These are phyloP conservation scores for Macaca mulatta DNA, from an alignment of 2,113 vertebrate genomes.

Conservation along the genomic window DNA sequence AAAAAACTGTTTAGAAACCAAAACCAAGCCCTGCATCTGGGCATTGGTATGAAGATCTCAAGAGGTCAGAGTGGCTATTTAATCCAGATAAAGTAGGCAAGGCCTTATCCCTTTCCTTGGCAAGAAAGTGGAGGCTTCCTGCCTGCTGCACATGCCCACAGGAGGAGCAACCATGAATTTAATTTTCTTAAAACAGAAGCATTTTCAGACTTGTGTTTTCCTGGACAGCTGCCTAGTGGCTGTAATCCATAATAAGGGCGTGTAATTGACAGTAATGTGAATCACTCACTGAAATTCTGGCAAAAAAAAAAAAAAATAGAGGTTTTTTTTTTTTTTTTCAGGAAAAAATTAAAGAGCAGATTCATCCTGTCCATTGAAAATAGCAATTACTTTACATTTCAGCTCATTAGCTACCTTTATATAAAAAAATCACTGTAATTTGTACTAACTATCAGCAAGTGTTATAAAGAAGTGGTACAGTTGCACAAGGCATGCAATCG, in stretches of 20 bases:
- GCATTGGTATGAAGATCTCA: not conserved
- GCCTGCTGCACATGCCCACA: conserved; percentile 30
- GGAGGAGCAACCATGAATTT: conserved; percentile 47
- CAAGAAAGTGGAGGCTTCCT: conserved; percentile 31
- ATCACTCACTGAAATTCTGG: conserved; percentile 72
- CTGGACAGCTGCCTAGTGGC: conserved; percentile 77
- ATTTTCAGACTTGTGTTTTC: conserved; percentile 80
- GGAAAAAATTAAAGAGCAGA: conserved; percentile 62
- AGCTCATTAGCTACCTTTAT: conserved; percentile 47
- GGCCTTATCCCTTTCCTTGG: not conserved
- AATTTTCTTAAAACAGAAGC: conserved; percentile 79
- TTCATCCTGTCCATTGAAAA: conserved; percentile 64
- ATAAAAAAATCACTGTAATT: not conserved
- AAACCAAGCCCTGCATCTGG: conserved; percentile 11
- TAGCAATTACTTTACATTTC: conserved; percentile 43
- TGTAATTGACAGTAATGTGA: conserved; percentile 78
- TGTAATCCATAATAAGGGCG: conserved; percentile 72
- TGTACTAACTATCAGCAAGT: not conserved
- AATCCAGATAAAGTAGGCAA: not conserved
- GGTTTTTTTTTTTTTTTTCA: not conserved
- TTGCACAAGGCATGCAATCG: not conserved
- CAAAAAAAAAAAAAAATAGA: not conserved
- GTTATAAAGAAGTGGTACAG: not conserved
- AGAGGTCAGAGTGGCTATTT: not conserved
- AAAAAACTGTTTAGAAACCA: conserved; percentile 45